Evolutionary conservation across 2,797 vertebrate genomes (phyloP).

Genomic region (Glossophaga mutica): DNA sequence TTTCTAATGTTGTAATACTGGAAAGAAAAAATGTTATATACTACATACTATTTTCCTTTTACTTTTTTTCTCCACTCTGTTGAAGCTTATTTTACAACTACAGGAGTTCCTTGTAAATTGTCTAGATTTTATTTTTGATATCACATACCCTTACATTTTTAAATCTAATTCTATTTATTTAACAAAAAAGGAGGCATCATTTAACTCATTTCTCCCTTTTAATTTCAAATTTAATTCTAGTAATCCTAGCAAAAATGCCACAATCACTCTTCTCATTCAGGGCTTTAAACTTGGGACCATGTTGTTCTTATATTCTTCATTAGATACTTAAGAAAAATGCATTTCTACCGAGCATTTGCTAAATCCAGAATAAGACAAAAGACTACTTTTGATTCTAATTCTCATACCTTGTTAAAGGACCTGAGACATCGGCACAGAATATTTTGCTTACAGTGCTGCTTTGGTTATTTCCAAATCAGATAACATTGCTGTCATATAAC

Average conservation of each 20-base stretch:
- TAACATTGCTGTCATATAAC: background rate
- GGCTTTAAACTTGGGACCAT: background rate
- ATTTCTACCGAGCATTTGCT: background rate
- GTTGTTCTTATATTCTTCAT: constrained; percentile 3
- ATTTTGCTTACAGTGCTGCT: background rate
- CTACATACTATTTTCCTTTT: constrained; percentile 39
- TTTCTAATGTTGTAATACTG: constrained; percentile 19
- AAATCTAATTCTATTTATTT: background rate
- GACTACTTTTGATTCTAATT: background rate
- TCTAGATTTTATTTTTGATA: constrained; percentile 48
- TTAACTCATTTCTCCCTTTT: constrained; percentile 12
- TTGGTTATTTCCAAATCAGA: background rate
- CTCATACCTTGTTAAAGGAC: background rate
- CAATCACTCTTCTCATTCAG: background rate
- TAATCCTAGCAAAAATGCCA: background rate
- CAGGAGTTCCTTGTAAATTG: constrained; percentile 3
- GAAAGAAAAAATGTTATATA: constrained; percentile 44
- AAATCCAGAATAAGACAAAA: background rate
- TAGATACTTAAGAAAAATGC: background rate
- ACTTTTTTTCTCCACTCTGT: constrained; percentile 52
- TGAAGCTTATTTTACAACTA: constrained; percentile 60
- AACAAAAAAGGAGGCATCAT: background rate
- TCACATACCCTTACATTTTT: background rate
- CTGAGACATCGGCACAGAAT: background rate
- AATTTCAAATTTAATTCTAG: background rate